Evolutionary conservation across 2,113 vertebrate genomes (phyloP), one percentile per base, ranked within the genome.

Genomic region (Taurulus bubalis): DNA sequence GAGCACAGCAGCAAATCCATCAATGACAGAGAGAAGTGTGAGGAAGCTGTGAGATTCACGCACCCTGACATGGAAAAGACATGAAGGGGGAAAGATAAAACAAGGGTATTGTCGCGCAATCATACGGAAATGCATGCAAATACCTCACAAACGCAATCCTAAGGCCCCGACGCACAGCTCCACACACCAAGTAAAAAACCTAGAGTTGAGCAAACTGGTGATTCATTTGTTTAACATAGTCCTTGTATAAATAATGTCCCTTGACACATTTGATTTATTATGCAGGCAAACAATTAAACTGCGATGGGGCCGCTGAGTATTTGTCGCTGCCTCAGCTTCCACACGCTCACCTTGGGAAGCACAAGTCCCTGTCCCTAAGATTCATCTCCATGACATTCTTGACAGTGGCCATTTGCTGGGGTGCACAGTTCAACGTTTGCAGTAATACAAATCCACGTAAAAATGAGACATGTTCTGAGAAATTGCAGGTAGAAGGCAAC

Each of bases 231-330:
- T 90, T 84, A 89, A 89, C 82, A 72, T 64, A 51, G 66, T 26
- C 68, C 87, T 85, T 77, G 85, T 91, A 88, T 91, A 92, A 91
- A 91, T 91, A 91, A 93, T 91, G 85, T 77, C 83, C 77, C 86
- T 18, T 74, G 90, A 93, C 90, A 89, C 75, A 49, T 91, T 88
- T 92, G 91, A 94, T 94, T 93, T 91, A 94, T 93, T 89, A 93
- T 71, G 83, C 78, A 90, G 84, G 88, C 84, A 92, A 94, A 94
- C 92, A 93, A 91, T 94, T 94, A 91, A 91, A 88, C 84, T 55
- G 75, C 63, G 59, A 83, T 74, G 80, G 74, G 68, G 56, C 70
- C 10, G 75, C 82, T 38, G 84, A 90, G 89, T 75, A 78, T 90
- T 86, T 85, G 85, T 80, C 36, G 53, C 84, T 83, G 90, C 76